Evolutionary conservation across 2,888 invertebrate species (phyloP).

Genomic region (Drosophila recens): DNA sequence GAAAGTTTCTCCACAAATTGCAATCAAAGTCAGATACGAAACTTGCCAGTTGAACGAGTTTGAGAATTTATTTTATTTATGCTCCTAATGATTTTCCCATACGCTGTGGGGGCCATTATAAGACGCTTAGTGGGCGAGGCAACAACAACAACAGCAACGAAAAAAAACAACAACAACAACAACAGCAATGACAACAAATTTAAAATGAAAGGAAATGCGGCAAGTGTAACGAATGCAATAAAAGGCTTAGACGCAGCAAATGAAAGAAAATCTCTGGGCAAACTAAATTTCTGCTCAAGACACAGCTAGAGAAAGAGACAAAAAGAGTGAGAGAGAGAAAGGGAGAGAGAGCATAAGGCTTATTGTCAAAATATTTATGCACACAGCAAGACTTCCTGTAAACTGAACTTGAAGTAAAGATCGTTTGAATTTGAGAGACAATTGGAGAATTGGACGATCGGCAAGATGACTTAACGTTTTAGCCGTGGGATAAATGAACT

Average conservation of each 20-base stretch:
- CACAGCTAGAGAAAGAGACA: constrained; percentile 2
- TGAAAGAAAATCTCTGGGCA: constrained; percentile 45
- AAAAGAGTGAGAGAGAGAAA: constrained; percentile 1
- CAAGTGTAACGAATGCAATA: constrained; percentile 68
- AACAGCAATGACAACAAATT: constrained; percentile 11
- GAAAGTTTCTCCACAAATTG: constrained; percentile 40
- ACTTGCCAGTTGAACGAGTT: constrained; percentile 31
- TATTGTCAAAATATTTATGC: constrained; percentile 80
- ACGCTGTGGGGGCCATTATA: constrained; percentile 39
- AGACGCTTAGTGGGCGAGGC: constrained; percentile 63
- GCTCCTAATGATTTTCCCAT: constrained; percentile 31
- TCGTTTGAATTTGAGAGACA: constrained; percentile 30
- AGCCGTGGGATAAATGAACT: constrained; percentile 53
- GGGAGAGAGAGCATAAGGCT: constrained; percentile 20
- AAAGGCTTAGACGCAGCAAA: constrained; percentile 65
- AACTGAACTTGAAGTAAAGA: constrained; percentile 26
- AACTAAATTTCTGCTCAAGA: too few species aligned
- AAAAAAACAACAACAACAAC: not conserved
- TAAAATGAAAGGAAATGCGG: constrained; percentile 57
- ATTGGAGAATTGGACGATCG: constrained; percentile 46
- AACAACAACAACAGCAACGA: not conserved
- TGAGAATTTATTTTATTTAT: constrained; percentile 17
- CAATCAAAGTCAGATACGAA: not conserved
- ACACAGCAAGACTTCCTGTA: constrained; percentile 76
- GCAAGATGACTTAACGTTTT: constrained; percentile 75